These are phyloP conservation scores for Drosophila varians DNA, from an alignment of 1,140 invertebrate species.

Conservation along the genomic window DNA sequence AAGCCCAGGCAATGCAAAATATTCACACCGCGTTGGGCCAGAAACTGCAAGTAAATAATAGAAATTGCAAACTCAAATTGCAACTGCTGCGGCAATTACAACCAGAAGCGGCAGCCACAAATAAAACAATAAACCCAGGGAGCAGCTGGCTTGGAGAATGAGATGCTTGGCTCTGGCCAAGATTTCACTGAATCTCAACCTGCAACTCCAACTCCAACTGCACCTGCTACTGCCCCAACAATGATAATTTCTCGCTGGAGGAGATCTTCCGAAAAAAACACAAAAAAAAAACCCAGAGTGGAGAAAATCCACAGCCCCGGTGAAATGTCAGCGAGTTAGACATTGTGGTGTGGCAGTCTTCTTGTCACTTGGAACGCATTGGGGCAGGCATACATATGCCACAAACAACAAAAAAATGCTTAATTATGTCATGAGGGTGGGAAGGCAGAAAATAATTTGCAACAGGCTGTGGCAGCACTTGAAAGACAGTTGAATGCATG, in stretches of 20 bases:
- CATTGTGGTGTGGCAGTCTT: constrained; percentile 19
- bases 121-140: constrained; percentile 68
- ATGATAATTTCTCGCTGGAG: constrained; percentile 69
- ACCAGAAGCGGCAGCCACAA: constrained; percentile 40
- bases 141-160: constrained; percentile 6
- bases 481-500: constrained; percentile 58
- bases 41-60: constrained; percentile 79
- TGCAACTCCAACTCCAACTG: constrained; percentile 37
- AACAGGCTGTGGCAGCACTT: constrained; percentile 37
- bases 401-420: constrained; percentile 61
- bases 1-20: constrained; percentile 20
- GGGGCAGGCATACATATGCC: constrained; percentile 13
- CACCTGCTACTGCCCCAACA: constrained; percentile 37
- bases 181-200: constrained; percentile 64
- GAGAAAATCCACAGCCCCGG: constrained; percentile 9
- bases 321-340: constrained; percentile 56
- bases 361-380: constrained; percentile 57
- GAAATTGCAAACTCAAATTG: constrained; percentile 63
- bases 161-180: constrained; percentile 40
- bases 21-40: constrained; percentile 64
- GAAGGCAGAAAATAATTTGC: constrained; percentile 70
- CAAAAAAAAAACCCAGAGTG: constrained; percentile 15
- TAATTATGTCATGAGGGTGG: constrained; percentile 84
- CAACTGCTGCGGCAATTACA: constrained; percentile 29
- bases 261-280: constrained; percentile 70